phyloP scores from a whole-genome alignment of 2,888 invertebrate species.

The Drosophila pseudotakahashii region DNA sequence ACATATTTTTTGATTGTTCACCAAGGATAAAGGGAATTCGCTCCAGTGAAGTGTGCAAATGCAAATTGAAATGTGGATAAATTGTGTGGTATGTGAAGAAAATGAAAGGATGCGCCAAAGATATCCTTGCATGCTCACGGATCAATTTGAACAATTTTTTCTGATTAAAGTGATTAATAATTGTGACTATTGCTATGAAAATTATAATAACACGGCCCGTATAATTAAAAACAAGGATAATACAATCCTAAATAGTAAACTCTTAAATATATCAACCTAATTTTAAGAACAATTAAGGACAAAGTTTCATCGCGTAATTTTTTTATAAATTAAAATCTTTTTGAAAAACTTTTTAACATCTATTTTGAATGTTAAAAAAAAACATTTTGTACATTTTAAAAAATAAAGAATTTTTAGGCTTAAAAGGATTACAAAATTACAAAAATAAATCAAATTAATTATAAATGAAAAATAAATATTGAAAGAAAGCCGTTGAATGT shows the following conservation, averaged over 20 bases:
- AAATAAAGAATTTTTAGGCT: no score
- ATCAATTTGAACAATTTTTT: not conserved
- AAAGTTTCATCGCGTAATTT: no score
- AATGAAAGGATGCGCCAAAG: not conserved
- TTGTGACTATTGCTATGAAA: not conserved
- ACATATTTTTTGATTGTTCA: slow-evolving; percentile 24
- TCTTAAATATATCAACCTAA: not conserved
- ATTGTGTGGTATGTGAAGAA: slow-evolving; percentile 62
- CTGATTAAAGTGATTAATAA: not conserved
- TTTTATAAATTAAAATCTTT: no score
- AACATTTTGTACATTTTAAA: no score
- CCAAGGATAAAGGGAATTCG: slow-evolving; percentile 18
- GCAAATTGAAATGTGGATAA: slow-evolving; percentile 50
- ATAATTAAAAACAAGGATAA: not conserved
- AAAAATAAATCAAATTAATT: no score
- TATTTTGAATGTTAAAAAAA: no score
- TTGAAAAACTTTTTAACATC: no score
- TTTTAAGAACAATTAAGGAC: not conserved
- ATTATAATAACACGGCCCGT: not conserved
- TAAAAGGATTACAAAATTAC: no score
- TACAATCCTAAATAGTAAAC: not conserved
- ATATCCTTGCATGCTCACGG: not conserved
- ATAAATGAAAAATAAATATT: no score
- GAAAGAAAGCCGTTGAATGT: no score
- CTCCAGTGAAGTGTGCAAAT: slow-evolving; percentile 14